phyloP scores from a whole-genome alignment of 2,113 vertebrate genomes.

The Grantiella picta region DNA sequence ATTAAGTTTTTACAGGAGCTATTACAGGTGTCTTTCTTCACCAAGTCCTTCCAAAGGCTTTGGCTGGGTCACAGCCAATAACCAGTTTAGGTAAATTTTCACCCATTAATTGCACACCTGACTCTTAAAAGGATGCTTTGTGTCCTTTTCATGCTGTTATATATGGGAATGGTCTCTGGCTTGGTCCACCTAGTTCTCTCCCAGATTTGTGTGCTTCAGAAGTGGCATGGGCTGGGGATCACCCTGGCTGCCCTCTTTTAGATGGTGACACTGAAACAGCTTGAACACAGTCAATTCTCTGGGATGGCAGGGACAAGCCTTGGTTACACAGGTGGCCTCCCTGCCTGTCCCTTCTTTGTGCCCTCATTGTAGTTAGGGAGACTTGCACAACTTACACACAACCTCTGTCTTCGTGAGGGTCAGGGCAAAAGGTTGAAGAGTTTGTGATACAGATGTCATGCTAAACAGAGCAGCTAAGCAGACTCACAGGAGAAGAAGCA shows the following conservation, averaged over 20 bases:
- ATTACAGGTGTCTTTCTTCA: not conserved
- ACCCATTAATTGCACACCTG: not conserved
- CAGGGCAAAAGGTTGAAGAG: not conserved
- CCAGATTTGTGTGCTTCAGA: not conserved
- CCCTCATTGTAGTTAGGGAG: not conserved
- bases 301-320: not conserved
- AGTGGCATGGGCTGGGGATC: not conserved
- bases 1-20: not conserved
- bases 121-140: not conserved
- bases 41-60: not conserved
- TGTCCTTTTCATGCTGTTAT: not conserved
- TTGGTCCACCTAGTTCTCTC: not conserved
- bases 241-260: not conserved
- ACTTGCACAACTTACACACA: accelerated
- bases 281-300: not conserved
- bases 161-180: not conserved
- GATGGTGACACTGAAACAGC: not conserved
- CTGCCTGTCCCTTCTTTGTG: not conserved
- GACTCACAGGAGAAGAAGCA: not conserved
- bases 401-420: not conserved
- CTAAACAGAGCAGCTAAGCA: not conserved
- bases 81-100: not conserved
- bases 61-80: not conserved
- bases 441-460: not conserved
- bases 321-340: not conserved